Evolutionary conservation across 2,113 vertebrate genomes (phyloP), one percentile per base, ranked within the genome.

Genomic region (Panurus biarmicus): DNA sequence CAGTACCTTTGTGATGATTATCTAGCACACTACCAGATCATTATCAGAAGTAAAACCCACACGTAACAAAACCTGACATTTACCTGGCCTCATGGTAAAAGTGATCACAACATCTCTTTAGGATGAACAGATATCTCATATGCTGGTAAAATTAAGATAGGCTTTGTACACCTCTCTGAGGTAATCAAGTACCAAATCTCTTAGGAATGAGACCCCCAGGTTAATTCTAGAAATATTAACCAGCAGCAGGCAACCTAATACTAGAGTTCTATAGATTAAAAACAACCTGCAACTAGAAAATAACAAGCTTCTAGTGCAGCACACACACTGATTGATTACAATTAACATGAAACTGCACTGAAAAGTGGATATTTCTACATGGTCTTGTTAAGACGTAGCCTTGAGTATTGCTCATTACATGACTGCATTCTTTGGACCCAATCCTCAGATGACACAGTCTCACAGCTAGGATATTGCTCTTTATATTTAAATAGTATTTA

Each of bases 351-450:
- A 95, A 85, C 62, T 42, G 28, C 31, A 11, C 18, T 33, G 62
- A 76, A 85, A 87, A 75, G 26, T 80, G n/a, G 23, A 71, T 93
- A 89, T 89, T 94, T 96, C 77, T 81, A 89, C 77, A 91, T 87
- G 66, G 53, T 82, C 45, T 82, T 93, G 87, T 75, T 87, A 93
- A 94, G 73, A 77, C 35, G 18, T 90, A 94, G 72, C 61, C 73
- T 93, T 1, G 0, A 85, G 78, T 91, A 93, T 19, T 85, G 31
- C 71, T 94, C 71, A 91, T 89, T 89, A 66, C 36, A 53, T 72
- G 40, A 79, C 50, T 75, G 22, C 20, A 60, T 53, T 82, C 65
- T 91, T 89, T 89, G 71, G 45, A 93, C 24, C 17, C 25, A 89
- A 24, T 76, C 36, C n/a, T 79, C 61, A 35, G 7, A 14, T 70